A percentile compares a stretch with the other conserved stretches of the same genome.
These are phyloP conservation scores for Temnothorax rugatulus DNA, from an alignment of 2,888 invertebrate genomes.

Conservation along the genomic window DNA sequence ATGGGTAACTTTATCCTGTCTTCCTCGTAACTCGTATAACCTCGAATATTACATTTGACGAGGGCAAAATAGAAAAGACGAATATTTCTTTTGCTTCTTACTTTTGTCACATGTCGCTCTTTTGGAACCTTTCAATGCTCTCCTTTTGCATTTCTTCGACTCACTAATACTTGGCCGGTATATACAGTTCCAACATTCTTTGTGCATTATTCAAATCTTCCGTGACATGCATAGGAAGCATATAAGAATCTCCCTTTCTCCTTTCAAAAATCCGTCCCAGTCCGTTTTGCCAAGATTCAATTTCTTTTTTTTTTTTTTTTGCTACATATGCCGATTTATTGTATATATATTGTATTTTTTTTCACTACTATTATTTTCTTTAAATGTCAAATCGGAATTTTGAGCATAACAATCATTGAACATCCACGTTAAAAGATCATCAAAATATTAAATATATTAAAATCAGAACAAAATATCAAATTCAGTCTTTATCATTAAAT, in stretches of 20 bases:
- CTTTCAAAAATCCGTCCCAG: constrained; percentile 25
- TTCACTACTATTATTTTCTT: constrained; percentile 26
- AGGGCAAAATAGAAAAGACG: constrained; percentile 48
- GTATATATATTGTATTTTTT: neutral
- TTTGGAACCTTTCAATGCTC: constrained; percentile 44
- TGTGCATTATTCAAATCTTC: constrained; percentile 48
- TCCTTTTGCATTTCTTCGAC: constrained; percentile 19
- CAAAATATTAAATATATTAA: constrained; percentile 21
- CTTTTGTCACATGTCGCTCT: constrained; percentile 45
- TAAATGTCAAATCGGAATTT: neutral
- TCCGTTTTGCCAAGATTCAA: constrained; percentile 35
- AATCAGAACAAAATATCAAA: neutral
- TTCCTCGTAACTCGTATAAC: constrained; percentile 49
- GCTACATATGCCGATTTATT: constrained; percentile 5
- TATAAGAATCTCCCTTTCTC: neutral
- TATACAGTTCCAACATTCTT: constrained; percentile 27
- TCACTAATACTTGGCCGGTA: constrained; percentile 42
- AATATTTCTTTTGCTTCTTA: constrained; percentile 47
- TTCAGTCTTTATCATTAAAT: neutral
- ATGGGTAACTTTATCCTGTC: constrained; percentile 55
- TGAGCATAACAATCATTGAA: neutral
- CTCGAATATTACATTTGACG: constrained; percentile 55
- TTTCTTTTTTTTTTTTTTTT: constrained; percentile 9
- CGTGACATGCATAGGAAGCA: constrained; percentile 15
- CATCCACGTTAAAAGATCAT: neutral